These are phyloP conservation scores for Drosophila mettleri DNA, from an alignment of 2,888 invertebrate species.

Conservation along the genomic window DNA sequence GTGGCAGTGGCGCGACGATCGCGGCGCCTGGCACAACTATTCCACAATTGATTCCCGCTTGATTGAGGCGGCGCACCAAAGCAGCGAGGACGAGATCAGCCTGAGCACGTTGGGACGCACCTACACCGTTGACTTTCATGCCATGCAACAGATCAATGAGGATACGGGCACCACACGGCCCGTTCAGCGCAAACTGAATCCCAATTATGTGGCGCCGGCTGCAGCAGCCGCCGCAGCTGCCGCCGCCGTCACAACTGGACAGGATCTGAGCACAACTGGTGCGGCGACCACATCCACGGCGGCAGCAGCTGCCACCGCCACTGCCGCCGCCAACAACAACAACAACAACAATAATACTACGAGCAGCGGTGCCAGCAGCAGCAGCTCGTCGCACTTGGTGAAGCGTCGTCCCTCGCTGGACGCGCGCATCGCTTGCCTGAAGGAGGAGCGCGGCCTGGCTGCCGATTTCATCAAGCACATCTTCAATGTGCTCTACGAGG, in stretches of 20 bases:
- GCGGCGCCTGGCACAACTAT: slow-evolving; percentile 96
- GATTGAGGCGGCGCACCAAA: slow-evolving; percentile 96
- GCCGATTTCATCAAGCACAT: slow-evolving; percentile 91
- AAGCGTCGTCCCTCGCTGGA: slow-evolving; percentile 85
- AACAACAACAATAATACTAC: slow-evolving; percentile 23
- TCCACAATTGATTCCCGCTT: slow-evolving; percentile 96
- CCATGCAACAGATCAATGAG: slow-evolving; percentile 99
- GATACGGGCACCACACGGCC: slow-evolving; percentile 97
- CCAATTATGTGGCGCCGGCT: slow-evolving; percentile 86
- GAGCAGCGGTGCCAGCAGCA: background rate
- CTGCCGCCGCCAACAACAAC: slow-evolving; percentile 24
- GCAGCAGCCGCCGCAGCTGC: slow-evolving; percentile 47
- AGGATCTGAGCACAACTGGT: slow-evolving; percentile 60
- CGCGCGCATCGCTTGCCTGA: slow-evolving; percentile 89
- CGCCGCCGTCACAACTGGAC: slow-evolving; percentile 54
- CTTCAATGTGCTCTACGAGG: slow-evolving; percentile 98
- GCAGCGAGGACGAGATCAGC: slow-evolving; percentile 97
- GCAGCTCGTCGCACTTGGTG: slow-evolving; percentile 10
- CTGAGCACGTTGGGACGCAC: slow-evolving; percentile 96
- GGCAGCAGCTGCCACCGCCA: slow-evolving; percentile 41
- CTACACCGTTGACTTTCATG: slow-evolving; percentile 97
- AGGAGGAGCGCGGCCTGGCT: slow-evolving; percentile 89
- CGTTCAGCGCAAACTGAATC: slow-evolving; percentile 92
- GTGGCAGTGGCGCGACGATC: slow-evolving; percentile 99
- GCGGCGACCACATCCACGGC: slow-evolving; percentile 47